A percentile compares a stretch with the other conserved stretches of the same genome.
Conservation (phyloP, 2,113 vertebrate genomes). For the Nerophis ophidion region DNA sequence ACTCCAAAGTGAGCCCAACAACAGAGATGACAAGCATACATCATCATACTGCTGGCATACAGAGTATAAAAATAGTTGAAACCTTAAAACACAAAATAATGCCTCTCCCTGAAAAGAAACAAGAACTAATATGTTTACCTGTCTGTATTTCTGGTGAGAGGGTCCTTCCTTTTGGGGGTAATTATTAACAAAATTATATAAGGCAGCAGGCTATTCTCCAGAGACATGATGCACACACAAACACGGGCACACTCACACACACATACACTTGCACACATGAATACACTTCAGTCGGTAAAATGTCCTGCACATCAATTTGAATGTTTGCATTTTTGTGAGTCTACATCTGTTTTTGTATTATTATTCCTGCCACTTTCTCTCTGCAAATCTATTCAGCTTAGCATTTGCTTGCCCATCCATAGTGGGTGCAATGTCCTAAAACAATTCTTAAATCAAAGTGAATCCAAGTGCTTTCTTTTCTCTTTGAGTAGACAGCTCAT, state of each 20-base stretch:
- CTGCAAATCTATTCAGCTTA: conserved; percentile 30
- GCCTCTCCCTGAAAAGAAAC: background rate
- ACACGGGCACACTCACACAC: background rate
- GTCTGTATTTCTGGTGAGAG: conserved; percentile 5
- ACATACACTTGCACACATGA: conserved; percentile 9
- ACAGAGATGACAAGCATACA: no score
- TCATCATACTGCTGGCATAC: no score
- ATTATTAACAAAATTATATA: conserved; percentile 43
- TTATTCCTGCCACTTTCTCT: conserved; percentile 7
- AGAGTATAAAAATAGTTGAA: no score
- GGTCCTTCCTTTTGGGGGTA: conserved; percentile 19
- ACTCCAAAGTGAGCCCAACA: no score
- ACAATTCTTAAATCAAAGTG: conserved; percentile 41
- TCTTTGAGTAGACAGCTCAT: conserved; percentile 32
- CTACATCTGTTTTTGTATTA: conserved; percentile 15
- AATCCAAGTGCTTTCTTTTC: conserved; percentile 26
- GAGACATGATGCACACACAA: conserved; percentile 13
- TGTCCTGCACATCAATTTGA: conserved; percentile 16
- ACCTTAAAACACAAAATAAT: background rate
- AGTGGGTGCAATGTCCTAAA: conserved; percentile 26
- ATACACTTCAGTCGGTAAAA: conserved; percentile 18
- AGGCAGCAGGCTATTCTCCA: conserved; percentile 32
- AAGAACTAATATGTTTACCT: background rate
- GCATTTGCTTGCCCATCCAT: conserved; percentile 4
- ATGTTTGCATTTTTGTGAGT: conserved; percentile 27